Evolutionary conservation across 2,888 invertebrate genomes (phyloP), one percentile per base, ranked within the genome.

Genomic region (Synanthedon tipuliformis): DNA sequence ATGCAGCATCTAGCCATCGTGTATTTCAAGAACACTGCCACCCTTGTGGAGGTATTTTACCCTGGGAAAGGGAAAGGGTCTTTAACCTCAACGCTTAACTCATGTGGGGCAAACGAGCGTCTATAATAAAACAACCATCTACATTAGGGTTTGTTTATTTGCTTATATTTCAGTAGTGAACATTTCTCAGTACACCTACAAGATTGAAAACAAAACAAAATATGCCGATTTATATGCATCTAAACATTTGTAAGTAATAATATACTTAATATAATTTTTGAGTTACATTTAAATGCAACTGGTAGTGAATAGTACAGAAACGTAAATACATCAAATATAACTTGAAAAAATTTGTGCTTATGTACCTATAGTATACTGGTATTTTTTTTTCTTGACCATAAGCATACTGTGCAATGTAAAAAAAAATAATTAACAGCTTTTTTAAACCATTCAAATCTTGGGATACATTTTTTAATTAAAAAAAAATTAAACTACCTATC

Each of bases 261-360:
- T n/a, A n/a, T n/a, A n/a, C n/a, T n/a, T 34, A 34, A 34, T 34
- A 34, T 34, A 34, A 34, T 34, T 34, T 34, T 34, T 10, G 11
- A 45, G 15, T 45, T 3, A 11, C 13, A 49, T 49, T 15, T 15
- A 15, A 49, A 49, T 5, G 5, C 16, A 16, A 11, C 13, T 16
- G 3, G 40, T 53, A 54, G 41, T 48, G 16, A 49, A 48, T 41
- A 53, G 51, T 41, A 45, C 51, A 45, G 23, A 40, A 50, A 34
- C 41, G 13, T 50, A 50, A 40, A 45, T 5, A 53, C 34, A 53
- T 16, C 8, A 50, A 50, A 15, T 51, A 48, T 41, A 50, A 41
- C 40, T 27, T 52, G 58, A 63, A 66, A 59, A 23, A 70, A 68
- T 80, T 81, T 83, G 80, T 81, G 81, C 70, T 65, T 67, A 65